These are phyloP conservation scores for Oceanodroma leucorhoa DNA, from an alignment of 2,797 vertebrate species.

Conservation along the genomic window DNA sequence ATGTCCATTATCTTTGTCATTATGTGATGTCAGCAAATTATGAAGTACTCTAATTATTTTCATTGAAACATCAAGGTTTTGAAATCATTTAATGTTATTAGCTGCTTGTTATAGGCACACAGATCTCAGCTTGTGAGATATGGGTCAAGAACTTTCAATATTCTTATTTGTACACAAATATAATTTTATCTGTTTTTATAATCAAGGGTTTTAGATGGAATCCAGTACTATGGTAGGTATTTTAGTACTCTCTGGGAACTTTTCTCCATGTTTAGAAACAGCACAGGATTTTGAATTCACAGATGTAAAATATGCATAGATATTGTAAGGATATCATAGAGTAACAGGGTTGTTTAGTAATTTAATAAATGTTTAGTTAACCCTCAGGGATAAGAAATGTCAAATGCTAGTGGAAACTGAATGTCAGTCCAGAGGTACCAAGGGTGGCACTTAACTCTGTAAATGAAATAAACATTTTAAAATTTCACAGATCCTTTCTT, in stretches of 20 bases:
- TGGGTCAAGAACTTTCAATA: background rate
- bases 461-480: background rate
- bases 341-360: background rate
- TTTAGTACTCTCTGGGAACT: background rate
- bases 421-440: background rate
- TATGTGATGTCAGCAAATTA: background rate
- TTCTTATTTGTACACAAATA: background rate
- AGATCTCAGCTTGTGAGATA: background rate
- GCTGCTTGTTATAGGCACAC: background rate
- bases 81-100: background rate
- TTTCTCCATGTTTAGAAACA: background rate
- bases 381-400: background rate
- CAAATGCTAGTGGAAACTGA: background rate
- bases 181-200: background rate
- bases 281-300: background rate
- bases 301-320: background rate
- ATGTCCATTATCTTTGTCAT: background rate
- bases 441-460: background rate
- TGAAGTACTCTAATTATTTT: background rate
- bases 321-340: background rate
- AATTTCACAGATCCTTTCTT: background rate
- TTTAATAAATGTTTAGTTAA: background rate
- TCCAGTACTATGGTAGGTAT: background rate
- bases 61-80: background rate
- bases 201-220: background rate